Evolutionary conservation across 2,888 invertebrate genomes (phyloP).

Genomic region (Camponotus fellah): DNA sequence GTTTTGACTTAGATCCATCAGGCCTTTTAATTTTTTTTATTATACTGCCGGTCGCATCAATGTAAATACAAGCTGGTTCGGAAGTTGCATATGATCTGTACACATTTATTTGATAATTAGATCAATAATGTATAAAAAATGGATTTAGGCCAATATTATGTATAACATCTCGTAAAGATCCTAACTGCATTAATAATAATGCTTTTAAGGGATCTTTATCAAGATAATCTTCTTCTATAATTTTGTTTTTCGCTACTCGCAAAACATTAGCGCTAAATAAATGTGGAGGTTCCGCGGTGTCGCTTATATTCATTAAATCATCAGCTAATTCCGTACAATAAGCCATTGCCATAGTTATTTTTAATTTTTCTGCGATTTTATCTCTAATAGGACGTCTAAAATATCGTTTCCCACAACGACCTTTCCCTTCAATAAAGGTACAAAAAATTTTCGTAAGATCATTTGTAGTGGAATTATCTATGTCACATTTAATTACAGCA

Average conservation of each 20-base stretch:
- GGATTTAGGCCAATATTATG: conserved; percentile 9
- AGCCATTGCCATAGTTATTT: background rate
- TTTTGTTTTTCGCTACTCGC: background rate
- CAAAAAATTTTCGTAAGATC: background rate
- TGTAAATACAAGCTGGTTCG: background rate
- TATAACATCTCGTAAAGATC: background rate
- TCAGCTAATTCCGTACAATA: background rate
- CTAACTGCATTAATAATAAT: background rate
- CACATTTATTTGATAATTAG: conserved; percentile 5
- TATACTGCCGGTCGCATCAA: conserved; percentile 9
- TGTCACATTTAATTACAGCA: background rate
- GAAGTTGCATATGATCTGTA: background rate
- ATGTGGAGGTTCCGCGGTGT: background rate
- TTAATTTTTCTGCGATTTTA: background rate
- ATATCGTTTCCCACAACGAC: conserved; percentile 2
- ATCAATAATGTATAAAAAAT: conserved; percentile 7
- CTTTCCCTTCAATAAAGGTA: background rate
- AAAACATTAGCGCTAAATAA: conserved; percentile 17
- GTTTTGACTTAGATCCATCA: background rate
- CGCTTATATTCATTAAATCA: background rate
- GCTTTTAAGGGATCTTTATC: background rate
- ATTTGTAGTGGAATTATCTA: background rate
- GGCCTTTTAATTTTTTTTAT: background rate
- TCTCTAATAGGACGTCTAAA: background rate
- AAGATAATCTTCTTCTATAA: background rate